Evolutionary conservation across 2,797 vertebrate species (phyloP).

Genomic region (Cirrhinus molitorella): DNA sequence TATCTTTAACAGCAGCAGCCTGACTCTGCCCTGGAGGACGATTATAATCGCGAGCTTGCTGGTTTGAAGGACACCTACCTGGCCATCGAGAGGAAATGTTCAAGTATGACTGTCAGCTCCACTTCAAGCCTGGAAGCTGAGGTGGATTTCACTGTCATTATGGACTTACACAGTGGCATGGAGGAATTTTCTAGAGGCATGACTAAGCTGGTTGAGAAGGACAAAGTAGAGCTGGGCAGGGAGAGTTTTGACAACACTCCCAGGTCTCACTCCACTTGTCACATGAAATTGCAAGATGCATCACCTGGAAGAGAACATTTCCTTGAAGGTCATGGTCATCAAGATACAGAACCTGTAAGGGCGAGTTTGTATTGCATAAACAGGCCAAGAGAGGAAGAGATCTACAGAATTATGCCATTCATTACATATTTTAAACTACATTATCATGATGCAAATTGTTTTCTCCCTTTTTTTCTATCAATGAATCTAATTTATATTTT

Average conservation of each 20-base stretch:
- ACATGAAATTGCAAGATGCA: slow-evolving; percentile 83
- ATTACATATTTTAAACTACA: not conserved
- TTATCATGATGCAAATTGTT: not conserved
- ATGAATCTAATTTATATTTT: not conserved
- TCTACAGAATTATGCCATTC: slow-evolving; percentile 12
- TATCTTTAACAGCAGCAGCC: slow-evolving; percentile 76
- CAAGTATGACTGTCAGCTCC: slow-evolving; percentile 88
- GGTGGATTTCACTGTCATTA: slow-evolving; percentile 85
- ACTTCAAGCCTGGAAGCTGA: slow-evolving; percentile 88
- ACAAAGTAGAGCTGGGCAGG: slow-evolving; percentile 84
- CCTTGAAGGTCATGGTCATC: slow-evolving; percentile 68
- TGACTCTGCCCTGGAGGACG: slow-evolving; percentile 79
- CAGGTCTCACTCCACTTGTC: slow-evolving; percentile 80
- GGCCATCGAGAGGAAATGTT: slow-evolving; percentile 86
- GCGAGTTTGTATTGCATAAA: not conserved
- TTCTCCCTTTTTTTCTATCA: not conserved
- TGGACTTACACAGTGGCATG: slow-evolving; percentile 81
- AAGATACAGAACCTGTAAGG: slow-evolving; percentile 75
- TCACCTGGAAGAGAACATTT: slow-evolving; percentile 83
- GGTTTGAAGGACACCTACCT: slow-evolving; percentile 89
- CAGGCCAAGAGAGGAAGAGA: slow-evolving; percentile 8
- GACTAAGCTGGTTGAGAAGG: slow-evolving; percentile 66
- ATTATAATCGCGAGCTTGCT: slow-evolving; percentile 86
- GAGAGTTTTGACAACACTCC: slow-evolving; percentile 87
- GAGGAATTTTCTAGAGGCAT: slow-evolving; percentile 86